A percentile compares a stretch with the other conserved stretches of the same genome.
Evolutionary conservation across 2,888 invertebrate genomes (phyloP).

Genomic region (Halictus quadricinctus): DNA sequence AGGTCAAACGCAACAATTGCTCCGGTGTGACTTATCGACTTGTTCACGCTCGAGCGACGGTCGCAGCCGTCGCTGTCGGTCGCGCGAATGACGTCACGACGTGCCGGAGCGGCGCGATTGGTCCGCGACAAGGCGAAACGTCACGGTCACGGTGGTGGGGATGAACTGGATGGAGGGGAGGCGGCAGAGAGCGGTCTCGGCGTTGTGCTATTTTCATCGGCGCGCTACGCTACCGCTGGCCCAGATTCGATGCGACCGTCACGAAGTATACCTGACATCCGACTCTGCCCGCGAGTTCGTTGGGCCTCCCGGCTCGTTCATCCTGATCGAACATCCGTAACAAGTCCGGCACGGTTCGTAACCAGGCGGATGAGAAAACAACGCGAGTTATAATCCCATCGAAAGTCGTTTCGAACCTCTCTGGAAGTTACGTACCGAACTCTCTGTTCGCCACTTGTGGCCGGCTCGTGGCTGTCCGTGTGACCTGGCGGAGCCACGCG

Average conservation of each 20-base stretch:
- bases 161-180: background rate
- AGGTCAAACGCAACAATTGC: conserved; percentile 1
- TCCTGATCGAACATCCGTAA: background rate
- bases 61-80: conserved; percentile 5
- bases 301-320: conserved; percentile 31
- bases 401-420: background rate
- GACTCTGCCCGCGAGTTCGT: conserved; percentile 36
- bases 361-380: background rate
- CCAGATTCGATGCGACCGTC: conserved; percentile 79
- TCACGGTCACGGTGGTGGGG: conserved; percentile 32
- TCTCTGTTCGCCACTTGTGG: background rate
- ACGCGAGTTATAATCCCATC: background rate
- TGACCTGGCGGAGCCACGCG: conserved; percentile 10
- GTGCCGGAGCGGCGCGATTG: conserved; percentile 27
- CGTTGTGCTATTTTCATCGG: conserved; percentile 78
- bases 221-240: conserved; percentile 73
- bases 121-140: conserved; percentile 32
- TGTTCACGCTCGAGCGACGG: conserved; percentile 27
- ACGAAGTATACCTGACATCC: conserved; percentile 64
- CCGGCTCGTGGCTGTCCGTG: background rate
- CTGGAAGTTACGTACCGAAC: conserved; percentile 15
- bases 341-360: background rate
- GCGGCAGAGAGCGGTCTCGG: conserved; percentile 58
- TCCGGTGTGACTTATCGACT: background rate
- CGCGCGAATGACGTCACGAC: conserved; percentile 42